Evolutionary conservation across 2,888 invertebrate genomes (phyloP), one percentile per base, ranked within the genome.

Genomic region (Morpho helenor): DNA sequence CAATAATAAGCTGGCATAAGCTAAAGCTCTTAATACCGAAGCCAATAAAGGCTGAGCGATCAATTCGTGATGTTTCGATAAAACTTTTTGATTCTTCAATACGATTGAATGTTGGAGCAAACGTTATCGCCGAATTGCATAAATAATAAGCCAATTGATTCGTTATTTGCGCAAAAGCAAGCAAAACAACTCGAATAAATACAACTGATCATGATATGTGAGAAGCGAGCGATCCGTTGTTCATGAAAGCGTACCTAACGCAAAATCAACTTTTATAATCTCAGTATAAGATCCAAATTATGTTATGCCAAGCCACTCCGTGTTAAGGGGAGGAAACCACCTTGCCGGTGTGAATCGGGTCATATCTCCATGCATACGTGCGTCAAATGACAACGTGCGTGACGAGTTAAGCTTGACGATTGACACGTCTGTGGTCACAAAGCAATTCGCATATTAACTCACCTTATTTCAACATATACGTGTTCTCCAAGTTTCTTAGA

Each of bases 291-390:
- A 72, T 73, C 69, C 65, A 66, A 65, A 72, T 69, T 69, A 64
- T 66, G 61, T 70, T 68, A 85, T 84, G 87, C 67, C 71, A 85
- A 85, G 85, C 80, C 75, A 68, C 65, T 71, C 68, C 67, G 82
- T 84, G 83, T 80, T 73, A 71, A 72, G 71, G 71, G 68, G 70
- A 47, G 71, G 77, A 54, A 22, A 49, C 77, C 80, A 79, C 84
- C 79, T 71, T 66, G 86, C 87, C 87, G 79, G 89, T 90, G 89
- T 90, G 89, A 90, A 90, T 90, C 89, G 89, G 89, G 77, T 83
- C 69, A 76, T 80, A 76, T 82, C 22, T 62, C 73, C 82, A 85
- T 86, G 86, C 86, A 71, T 69, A 65, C 66, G 71, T 61, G 64
- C 82, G 80, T 72, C 73, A 66, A 66, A 78, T 80, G 82, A 70